Percentiles rank a stretch among this genome's conserved stretches.
Evolutionary conservation across 2,113 vertebrate genomes (phyloP).

Genomic region (Paramormyrops kingsleyae): DNA sequence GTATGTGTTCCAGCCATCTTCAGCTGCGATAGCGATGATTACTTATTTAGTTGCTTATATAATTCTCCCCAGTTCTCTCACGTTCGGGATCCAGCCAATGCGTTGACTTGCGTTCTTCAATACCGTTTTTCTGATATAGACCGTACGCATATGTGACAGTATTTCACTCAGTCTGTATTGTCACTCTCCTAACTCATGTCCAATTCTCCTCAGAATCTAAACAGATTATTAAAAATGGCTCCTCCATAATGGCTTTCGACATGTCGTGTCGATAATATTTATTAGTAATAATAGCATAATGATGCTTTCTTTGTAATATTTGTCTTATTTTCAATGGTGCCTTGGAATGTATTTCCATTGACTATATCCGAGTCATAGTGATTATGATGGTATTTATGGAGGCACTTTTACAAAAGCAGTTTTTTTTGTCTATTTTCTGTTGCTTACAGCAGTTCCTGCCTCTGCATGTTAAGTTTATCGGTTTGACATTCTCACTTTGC

Average conservation of each 20-base stretch:
- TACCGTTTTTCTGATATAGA: not conserved
- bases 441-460: not conserved
- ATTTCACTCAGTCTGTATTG: not conserved
- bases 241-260: not conserved
- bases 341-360: not conserved
- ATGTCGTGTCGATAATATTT: not conserved
- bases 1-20: not conserved
- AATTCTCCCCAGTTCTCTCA: not conserved
- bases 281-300: not conserved
- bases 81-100: not conserved
- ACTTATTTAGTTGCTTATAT: not conserved
- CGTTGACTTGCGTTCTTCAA: not conserved
- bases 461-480: conserved; percentile 8
- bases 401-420: not conserved
- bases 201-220: not conserved
- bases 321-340: not conserved
- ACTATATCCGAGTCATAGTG: not conserved
- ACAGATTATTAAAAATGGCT: not conserved
- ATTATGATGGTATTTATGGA: not conserved
- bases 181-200: not conserved
- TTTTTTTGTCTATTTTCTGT: not conserved
- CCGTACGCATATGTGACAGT: not conserved
- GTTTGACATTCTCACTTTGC: not conserved
- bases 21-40: not conserved
- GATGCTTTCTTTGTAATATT: not conserved